Evolutionary conservation across 2,797 vertebrate species (phyloP).

Genomic region (Octomys mimax): DNA sequence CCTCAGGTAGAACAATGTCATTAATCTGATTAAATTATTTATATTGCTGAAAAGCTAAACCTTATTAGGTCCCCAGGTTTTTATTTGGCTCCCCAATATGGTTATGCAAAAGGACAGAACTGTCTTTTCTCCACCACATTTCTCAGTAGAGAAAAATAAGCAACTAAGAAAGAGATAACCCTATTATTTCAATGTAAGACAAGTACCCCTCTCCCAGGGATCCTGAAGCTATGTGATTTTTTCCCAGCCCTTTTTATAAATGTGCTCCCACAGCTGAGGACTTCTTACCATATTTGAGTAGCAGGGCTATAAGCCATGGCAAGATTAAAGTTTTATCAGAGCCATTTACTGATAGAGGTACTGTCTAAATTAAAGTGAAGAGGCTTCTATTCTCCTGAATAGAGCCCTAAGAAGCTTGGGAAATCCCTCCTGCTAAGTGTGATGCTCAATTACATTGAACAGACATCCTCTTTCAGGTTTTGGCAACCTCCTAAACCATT

Average conservation of each 20-base stretch:
- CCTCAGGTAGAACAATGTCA: constrained; percentile 90
- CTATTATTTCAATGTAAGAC: not conserved
- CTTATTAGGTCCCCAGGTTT: constrained; percentile 86
- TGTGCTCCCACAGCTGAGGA: not conserved
- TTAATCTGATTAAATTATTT: constrained; percentile 92
- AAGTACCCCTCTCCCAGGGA: not conserved
- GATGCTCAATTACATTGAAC: not conserved
- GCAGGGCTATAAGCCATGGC: constrained; percentile 5
- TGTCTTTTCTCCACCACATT: constrained; percentile 65
- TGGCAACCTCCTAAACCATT: constrained; percentile 12
- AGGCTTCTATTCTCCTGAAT: constrained; percentile 44
- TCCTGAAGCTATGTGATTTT: not conserved
- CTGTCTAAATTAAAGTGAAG: constrained; percentile 67
- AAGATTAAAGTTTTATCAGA: constrained; percentile 63
- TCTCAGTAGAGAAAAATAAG: not conserved
- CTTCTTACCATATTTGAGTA: constrained; percentile 11
- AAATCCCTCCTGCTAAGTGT: constrained; percentile 47
- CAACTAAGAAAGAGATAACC: constrained; percentile 25
- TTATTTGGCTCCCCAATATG: constrained; percentile 75
- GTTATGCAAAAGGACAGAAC: constrained; percentile 54
- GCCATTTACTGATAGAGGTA: constrained; percentile 35
- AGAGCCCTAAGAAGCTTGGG: constrained; percentile 52
- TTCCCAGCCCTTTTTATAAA: not conserved
- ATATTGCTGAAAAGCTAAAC: constrained; percentile 88
- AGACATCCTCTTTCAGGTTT: not conserved